Conservation (phyloP, 2,888 invertebrate species). For the Hartigia nigra region DNA sequence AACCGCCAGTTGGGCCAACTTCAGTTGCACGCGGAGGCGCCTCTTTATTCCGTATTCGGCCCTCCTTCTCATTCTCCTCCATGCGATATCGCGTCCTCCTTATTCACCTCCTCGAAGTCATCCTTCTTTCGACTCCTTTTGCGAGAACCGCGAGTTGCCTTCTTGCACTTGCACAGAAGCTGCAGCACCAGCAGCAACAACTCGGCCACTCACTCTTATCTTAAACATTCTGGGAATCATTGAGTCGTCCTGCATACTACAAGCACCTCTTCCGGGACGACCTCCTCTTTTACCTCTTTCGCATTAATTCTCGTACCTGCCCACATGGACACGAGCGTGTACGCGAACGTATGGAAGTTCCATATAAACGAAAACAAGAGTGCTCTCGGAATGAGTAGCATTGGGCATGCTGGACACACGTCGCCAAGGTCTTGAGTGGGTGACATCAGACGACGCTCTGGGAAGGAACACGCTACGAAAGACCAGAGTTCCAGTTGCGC, state of each 20-base stretch:
- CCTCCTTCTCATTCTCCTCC: neutral
- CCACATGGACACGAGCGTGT: neutral
- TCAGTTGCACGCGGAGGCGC: slow-evolving; percentile 8
- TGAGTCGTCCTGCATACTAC: neutral
- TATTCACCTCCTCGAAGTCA: neutral
- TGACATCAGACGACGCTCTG: slow-evolving; percentile 10
- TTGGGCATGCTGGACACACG: slow-evolving; percentile 41
- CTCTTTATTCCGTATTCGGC: slow-evolving; percentile 11
- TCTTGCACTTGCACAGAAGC: neutral
- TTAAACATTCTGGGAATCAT: neutral
- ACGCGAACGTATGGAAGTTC: slow-evolving; percentile 16
- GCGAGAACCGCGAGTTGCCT: neutral
- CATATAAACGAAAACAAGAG: slow-evolving; percentile 52
- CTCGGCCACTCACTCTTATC: neutral
- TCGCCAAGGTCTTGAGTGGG: slow-evolving; percentile 39
- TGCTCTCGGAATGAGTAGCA: slow-evolving; percentile 27
- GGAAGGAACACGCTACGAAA: neutral
- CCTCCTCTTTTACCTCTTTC: neutral
- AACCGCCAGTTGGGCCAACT: slow-evolving; percentile 21
- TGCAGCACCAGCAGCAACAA: neutral
- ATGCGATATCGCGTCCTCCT: neutral
- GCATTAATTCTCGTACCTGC: neutral
- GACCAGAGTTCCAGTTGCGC: slow-evolving; percentile 20
- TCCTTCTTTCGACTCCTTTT: neutral
- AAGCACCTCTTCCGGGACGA: neutral